A percentile compares a stretch with the other conserved stretches of the same genome.
These are phyloP conservation scores for Tinea pellionella DNA, from an alignment of 2,888 invertebrate genomes.

Conservation along the genomic window DNA sequence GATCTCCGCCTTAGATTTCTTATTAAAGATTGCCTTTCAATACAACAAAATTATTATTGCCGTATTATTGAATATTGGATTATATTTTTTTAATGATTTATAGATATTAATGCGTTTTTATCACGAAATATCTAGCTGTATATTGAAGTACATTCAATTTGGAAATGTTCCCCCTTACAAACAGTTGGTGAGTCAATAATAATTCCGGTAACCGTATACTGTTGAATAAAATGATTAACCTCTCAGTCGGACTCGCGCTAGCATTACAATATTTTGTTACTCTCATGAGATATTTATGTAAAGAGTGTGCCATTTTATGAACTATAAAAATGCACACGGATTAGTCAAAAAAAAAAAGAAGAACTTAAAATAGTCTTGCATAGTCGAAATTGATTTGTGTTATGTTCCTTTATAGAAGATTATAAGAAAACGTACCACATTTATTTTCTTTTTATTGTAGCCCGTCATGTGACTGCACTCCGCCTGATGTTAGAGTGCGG, in stretches of 20 bases:
- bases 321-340: no score
- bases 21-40: neutral
- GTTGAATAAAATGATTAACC: constrained; percentile 68
- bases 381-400: no score
- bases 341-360: no score
- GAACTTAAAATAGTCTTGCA: no score
- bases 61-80: no score
- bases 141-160: constrained; percentile 41
- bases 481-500: no score
- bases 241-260: constrained; percentile 27
- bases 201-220: constrained; percentile 58
- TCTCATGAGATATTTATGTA: constrained; percentile 16
- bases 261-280: constrained; percentile 27
- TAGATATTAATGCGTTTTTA: neutral
- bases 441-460: no score
- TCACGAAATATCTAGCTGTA: neutral
- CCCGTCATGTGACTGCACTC: no score
- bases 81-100: no score
- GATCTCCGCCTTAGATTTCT: constrained; percentile 11
- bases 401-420: no score
- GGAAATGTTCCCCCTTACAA: constrained; percentile 31
- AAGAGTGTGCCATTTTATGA: constrained; percentile 18
- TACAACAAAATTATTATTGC: neutral
- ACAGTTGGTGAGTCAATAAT: constrained; percentile 64
- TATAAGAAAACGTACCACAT: no score